phyloP scores from a whole-genome alignment of 2,113 vertebrate genomes.

The Trinectes maculatus region DNA sequence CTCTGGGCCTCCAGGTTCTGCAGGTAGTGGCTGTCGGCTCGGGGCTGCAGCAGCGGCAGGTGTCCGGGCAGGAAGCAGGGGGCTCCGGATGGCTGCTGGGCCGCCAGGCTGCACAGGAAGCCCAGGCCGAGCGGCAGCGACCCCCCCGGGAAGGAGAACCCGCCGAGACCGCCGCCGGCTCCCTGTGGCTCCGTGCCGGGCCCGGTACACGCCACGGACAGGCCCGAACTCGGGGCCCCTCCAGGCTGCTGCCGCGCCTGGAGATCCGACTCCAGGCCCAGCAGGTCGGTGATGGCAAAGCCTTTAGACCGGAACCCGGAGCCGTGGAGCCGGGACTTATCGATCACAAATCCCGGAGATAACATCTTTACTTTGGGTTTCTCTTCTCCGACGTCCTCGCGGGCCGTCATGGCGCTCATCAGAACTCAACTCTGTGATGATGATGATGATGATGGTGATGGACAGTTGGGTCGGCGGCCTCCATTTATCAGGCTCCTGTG shows the following conservation, averaged over 20 bases:
- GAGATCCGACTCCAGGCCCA: conserved; percentile 88
- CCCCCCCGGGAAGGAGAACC: conserved; percentile 78
- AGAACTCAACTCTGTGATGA: no score
- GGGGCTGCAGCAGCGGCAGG: conserved; percentile 83
- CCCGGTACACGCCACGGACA: conserved; percentile 19
- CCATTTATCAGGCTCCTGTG: conserved; percentile 74
- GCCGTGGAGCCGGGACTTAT: conserved; percentile 75
- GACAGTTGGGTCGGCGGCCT: conserved; percentile 15
- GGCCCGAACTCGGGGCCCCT: conserved; percentile 23
- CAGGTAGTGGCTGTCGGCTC: conserved; percentile 77
- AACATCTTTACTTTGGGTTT: conserved; percentile 75
- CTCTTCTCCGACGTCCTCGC: conserved; percentile 75
- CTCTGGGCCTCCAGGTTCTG: conserved; percentile 81
- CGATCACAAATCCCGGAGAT: conserved; percentile 74
- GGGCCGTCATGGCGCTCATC: conserved; percentile 82
- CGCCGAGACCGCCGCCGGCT: conserved; percentile 56
- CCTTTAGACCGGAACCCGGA: conserved; percentile 83
- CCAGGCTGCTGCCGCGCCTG: conserved; percentile 72
- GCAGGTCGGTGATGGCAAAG: conserved; percentile 92
- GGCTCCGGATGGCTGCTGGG: conserved; percentile 79
- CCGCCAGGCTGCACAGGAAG: conserved; percentile 87
- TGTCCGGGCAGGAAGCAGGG: conserved; percentile 87
- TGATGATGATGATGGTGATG: conserved; percentile 7
- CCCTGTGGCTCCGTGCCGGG: conserved; percentile 67
- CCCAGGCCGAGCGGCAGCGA: conserved; percentile 86